Percentiles rank a stretch among this genome's conserved stretches.
phyloP scores from a whole-genome alignment of 37 sponge, comb jelly and placozoan species.

The Aplysina aerophoba region DNA sequence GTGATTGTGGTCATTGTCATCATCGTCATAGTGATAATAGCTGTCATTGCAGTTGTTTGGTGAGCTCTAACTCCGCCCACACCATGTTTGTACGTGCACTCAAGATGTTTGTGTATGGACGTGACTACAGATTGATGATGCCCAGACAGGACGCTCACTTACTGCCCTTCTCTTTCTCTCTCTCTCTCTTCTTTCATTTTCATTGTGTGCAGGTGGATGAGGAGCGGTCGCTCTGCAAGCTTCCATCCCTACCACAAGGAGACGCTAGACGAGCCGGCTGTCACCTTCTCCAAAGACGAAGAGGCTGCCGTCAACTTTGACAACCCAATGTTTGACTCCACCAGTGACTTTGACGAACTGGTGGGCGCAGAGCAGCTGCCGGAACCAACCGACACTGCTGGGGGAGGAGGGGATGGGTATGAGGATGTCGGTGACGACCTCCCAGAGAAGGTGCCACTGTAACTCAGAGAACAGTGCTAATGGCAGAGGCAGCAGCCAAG shows the following conservation, averaged over 20 bases:
- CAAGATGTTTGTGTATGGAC: too few relatives aligned
- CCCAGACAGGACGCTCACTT: too few relatives aligned
- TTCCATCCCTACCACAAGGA: background rate
- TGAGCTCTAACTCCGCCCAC: background rate
- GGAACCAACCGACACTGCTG: background rate
- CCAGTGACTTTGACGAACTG: background rate
- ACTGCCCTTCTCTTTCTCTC: background rate
- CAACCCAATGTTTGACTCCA: constrained; percentile 17
- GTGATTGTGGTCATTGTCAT: constrained; percentile 18
- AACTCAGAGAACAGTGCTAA: background rate
- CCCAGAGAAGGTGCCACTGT: constrained; percentile 13
- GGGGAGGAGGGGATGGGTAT: background rate
- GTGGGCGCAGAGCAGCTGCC: background rate
- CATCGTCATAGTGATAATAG: constrained; percentile 11
- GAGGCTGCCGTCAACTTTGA: constrained; percentile 28
- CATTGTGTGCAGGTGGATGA: background rate
- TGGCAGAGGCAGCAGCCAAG: background rate
- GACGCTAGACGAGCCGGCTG: constrained; percentile 1
- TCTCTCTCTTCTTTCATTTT: background rate
- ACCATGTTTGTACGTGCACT: background rate
- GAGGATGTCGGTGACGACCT: background rate
- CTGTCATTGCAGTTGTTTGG: constrained; percentile 9
- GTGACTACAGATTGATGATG: too few relatives aligned
- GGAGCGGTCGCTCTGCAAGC: background rate
- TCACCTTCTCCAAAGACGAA: constrained; percentile 16